Evolutionary conservation across 2,797 vertebrate genomes (phyloP).

Genomic region (Acestrorhynchus altus): DNA sequence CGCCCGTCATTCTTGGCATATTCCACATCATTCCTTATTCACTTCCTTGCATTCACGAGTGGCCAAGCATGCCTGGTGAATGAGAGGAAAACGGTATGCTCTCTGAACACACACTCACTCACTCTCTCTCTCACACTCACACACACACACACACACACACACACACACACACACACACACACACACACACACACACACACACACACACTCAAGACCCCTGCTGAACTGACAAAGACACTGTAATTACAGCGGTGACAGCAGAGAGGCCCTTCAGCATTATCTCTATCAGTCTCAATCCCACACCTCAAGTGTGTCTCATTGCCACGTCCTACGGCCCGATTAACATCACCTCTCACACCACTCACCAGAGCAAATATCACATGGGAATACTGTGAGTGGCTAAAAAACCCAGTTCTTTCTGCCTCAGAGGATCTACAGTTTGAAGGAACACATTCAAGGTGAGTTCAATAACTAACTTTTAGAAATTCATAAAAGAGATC

Average conservation of each 20-base stretch:
- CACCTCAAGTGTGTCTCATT: conserved; percentile 5
- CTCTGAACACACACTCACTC: conserved; percentile 7
- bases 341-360: background rate
- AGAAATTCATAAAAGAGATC: too few species aligned
- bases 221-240: conserved; percentile 38
- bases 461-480: too few species aligned
- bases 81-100: background rate
- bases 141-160: background rate
- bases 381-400: background rate
- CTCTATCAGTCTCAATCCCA: conserved; percentile 36
- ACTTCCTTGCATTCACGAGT: background rate
- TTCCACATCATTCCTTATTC: background rate
- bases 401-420: background rate
- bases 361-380: background rate
- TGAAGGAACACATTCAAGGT: too few species aligned
- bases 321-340: conserved; percentile 20
- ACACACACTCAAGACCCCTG: conserved; percentile 9
- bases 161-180: background rate
- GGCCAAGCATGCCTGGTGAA: background rate
- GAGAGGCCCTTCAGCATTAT: conserved; percentile 35
- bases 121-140: too few species aligned
- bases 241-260: conserved; percentile 45
- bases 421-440: background rate
- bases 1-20: background rate
- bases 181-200: background rate